phyloP scores from a whole-genome alignment of 1,140 invertebrate species.

The Platyscapa corneri region DNA sequence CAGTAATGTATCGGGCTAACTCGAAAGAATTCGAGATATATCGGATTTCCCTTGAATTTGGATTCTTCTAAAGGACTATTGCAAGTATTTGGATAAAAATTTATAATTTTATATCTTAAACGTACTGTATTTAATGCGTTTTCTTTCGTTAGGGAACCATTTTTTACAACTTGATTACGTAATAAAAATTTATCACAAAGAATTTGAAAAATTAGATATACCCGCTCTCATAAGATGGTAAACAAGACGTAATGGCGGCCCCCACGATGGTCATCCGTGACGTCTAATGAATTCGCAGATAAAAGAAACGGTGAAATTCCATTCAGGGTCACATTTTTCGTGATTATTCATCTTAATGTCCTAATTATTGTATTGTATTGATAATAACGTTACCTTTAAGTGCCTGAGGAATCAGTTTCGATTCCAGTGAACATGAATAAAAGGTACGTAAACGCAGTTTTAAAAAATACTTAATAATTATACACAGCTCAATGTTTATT shows the following conservation, averaged over 20 bases:
- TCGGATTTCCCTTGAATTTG: background rate
- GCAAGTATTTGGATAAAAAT: background rate
- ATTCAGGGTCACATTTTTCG: conserved; percentile 26
- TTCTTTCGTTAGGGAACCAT: background rate
- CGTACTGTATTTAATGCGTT: background rate
- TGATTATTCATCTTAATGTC: conserved; percentile 32
- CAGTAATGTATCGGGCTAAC: background rate
- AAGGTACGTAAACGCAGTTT: conserved; percentile 24
- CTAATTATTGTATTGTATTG: conserved; percentile 21
- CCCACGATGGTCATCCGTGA: conserved; percentile 46
- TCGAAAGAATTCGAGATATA: conserved; percentile 37
- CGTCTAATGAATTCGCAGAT: conserved; percentile 40
- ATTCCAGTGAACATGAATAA: conserved; percentile 48
- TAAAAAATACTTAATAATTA: background rate
- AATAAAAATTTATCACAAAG: background rate
- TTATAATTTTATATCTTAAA: background rate
- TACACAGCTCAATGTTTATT: background rate
- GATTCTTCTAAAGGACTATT: background rate
- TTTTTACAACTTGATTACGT: background rate
- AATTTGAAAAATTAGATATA: background rate
- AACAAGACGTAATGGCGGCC: conserved; percentile 48
- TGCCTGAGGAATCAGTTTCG: conserved; percentile 24
- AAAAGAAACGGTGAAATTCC: conserved; percentile 33
- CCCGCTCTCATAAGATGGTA: conserved; percentile 29
- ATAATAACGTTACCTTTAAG: conserved; percentile 13